Base-by-base conservation (phyloP, 2,113 vertebrate species). In the Azemiops feae region DNA sequence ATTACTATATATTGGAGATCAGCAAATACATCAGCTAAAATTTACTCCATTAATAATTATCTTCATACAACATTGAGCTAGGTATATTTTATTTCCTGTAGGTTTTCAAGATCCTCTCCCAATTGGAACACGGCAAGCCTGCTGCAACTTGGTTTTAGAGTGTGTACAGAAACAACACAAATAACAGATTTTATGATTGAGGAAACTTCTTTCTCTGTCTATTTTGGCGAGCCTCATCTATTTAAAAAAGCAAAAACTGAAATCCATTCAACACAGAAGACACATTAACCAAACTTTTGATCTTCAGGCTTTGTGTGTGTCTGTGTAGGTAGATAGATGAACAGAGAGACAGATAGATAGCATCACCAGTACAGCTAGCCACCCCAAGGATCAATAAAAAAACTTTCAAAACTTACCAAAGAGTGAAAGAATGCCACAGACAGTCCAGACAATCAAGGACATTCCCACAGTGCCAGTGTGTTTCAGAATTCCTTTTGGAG, bases 401-500 rank as follows among this genome's bases (percentile, higher is more conserved):
- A 95, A 95, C 81, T 96, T 94, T 64, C 90, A 95, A 69, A 94
- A 98, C 99, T 99, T 97, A 99, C 99, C 99, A 1, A 99, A 99
- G 7, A 99, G 98, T 0, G 99, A 99, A 93, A 99, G 97, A 95
- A 99, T 95, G 10, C 99, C 99, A 11, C 99, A 99, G 22, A 89
- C 98, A 0, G 98, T 98, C 99, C 99, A 99, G 85, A 99, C 96
- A 2, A 96, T 94, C 95, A 99, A 97, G 45, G 99, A 99, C 99
- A 99, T 98, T 95, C 99, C 99, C 92, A 99, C 97, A 0, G 98
- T 99, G 94, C 99, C 99, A 0, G 99, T 98, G 96, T 99, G 97
- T 95, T 98, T 96, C 88, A 99, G 98, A 95, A 99, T 99, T 64
- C 99, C 99, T 97, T 99, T 99, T 1, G 99, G 99, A 47, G 99